phyloP scores from a whole-genome alignment of 2,888 invertebrate genomes.

The Anthrax anthrax region DNA sequence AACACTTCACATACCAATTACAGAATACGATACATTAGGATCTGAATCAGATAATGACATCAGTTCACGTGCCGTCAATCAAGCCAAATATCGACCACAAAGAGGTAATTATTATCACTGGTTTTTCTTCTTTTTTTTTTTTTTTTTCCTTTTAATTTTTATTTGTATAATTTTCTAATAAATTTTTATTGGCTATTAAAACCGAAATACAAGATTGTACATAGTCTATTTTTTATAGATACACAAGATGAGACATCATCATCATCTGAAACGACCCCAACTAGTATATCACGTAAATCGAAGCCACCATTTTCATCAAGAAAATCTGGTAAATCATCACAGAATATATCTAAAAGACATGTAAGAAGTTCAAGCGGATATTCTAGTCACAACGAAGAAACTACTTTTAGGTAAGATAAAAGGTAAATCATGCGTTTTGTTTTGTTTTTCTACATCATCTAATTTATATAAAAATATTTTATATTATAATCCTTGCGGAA shows the following conservation, averaged over 20 bases:
- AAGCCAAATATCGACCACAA: slow-evolving; percentile 34
- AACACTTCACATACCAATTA: slow-evolving; percentile 84
- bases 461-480: too few relatives aligned
- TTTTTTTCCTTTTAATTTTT: too few relatives aligned
- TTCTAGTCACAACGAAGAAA: slow-evolving; percentile 73
- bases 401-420: slow-evolving; percentile 55
- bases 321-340: slow-evolving; percentile 45
- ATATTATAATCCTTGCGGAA: too few relatives aligned
- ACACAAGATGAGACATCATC: slow-evolving; percentile 65
- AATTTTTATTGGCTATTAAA: slow-evolving; percentile 3
- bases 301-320: slow-evolving; percentile 57
- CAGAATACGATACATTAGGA: slow-evolving; percentile 77
- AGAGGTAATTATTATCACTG: slow-evolving; percentile 21
- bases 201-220: too few relatives aligned
- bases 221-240: slow-evolving; percentile 28
- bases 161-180: neutral
- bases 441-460: neutral
- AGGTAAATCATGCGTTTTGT: neutral
- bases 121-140: neutral
- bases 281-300: slow-evolving; percentile 50
- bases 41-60: slow-evolving; percentile 70
- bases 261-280: slow-evolving; percentile 62
- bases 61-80: slow-evolving; percentile 44
- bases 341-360: slow-evolving; percentile 48
- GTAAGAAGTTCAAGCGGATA: slow-evolving; percentile 68